Evolutionary conservation across 2,888 invertebrate genomes (phyloP).

Genomic region (Biston stratarius): DNA sequence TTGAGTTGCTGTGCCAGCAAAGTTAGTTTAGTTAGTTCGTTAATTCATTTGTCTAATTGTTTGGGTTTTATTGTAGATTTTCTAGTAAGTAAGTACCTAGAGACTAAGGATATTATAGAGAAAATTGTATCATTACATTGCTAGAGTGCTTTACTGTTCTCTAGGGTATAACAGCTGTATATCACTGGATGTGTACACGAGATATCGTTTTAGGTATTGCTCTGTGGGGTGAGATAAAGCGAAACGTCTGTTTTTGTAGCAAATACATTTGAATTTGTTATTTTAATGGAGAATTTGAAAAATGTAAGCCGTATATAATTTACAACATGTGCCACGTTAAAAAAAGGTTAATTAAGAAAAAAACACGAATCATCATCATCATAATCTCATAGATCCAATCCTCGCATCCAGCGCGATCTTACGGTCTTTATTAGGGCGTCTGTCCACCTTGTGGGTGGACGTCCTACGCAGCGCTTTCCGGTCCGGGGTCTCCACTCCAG

Average conservation of each 20-base stretch:
- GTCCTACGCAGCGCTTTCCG: no score
- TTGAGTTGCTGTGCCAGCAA: no score
- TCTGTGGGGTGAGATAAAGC: slow-evolving; percentile 27
- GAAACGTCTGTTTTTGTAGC: slow-evolving; percentile 3
- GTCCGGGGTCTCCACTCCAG: no score
- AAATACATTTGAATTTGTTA: not conserved
- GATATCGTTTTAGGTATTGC: slow-evolving; percentile 52
- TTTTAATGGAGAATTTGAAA: not conserved
- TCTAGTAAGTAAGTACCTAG: not conserved
- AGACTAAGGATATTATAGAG: slow-evolving; percentile 41
- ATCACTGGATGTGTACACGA: slow-evolving; percentile 61
- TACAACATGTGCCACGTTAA: not conserved
- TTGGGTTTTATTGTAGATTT: not conserved
- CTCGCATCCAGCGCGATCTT: no score
- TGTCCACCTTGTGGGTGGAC: no score
- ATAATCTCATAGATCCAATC: no score
- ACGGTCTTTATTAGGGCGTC: no score
- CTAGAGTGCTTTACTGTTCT: slow-evolving; percentile 57
- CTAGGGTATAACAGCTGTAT: slow-evolving; percentile 60
- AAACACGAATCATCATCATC: not conserved
- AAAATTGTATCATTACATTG: slow-evolving; percentile 66
- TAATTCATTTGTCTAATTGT: no score
- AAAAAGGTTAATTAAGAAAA: no score
- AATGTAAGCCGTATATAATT: not conserved
- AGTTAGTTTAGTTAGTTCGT: no score